These are phyloP conservation scores for Apeltes quadracus DNA, from an alignment of 2,113 vertebrate genomes.

Conservation along the genomic window DNA sequence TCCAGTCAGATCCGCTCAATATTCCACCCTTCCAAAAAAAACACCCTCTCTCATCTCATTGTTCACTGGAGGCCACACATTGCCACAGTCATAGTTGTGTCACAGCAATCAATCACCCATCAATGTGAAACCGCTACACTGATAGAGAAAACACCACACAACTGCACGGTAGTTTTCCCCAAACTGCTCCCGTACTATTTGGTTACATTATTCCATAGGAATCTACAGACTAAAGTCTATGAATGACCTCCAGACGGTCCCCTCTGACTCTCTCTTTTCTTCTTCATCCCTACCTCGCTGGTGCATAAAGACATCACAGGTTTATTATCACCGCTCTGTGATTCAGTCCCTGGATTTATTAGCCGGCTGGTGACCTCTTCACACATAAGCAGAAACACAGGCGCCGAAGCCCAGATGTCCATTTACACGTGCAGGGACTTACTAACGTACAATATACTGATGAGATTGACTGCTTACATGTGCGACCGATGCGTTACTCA, in stretches of 20 bases:
- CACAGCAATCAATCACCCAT: constrained; percentile 69
- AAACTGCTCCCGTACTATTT: constrained; percentile 17
- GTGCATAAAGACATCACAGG: constrained; percentile 33
- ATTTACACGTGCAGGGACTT: constrained; percentile 1
- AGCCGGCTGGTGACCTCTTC: constrained; percentile 30
- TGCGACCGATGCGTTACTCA: too few species aligned
- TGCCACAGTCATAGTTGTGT: constrained; percentile 69
- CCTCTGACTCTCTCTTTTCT: neutral
- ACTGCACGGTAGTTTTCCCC: constrained; percentile 10
- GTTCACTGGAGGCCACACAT: constrained; percentile 57
- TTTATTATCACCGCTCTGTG: constrained; percentile 39
- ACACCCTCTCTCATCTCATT: constrained; percentile 55
- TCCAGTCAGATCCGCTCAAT: constrained; percentile 72
- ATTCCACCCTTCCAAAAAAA: constrained; percentile 65
- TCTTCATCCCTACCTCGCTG: neutral
- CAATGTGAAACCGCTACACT: constrained; percentile 53
- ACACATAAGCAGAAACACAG: constrained; percentile 12
- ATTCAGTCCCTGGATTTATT: constrained; percentile 45
- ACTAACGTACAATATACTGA: neutral
- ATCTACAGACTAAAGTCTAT: neutral
- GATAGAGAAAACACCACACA: constrained; percentile 35
- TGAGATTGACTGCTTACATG: neutral
- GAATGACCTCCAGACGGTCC: constrained; percentile 13
- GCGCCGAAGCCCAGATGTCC: neutral
- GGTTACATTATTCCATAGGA: constrained; percentile 18